phyloP scores from a whole-genome alignment of 2,888 invertebrate species.

The Tolmerus cingulatus region DNA sequence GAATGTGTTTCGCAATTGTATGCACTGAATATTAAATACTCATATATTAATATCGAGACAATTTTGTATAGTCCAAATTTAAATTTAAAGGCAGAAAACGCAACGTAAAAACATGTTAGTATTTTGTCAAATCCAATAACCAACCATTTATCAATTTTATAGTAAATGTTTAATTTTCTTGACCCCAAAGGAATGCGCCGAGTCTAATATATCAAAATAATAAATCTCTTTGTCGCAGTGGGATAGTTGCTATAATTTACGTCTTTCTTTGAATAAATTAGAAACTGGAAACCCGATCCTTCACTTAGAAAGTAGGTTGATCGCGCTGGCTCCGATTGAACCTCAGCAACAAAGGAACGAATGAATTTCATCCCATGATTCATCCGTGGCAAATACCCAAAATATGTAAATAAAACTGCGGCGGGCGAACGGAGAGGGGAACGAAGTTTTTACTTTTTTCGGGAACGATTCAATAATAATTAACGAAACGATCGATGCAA shows the following conservation, averaged over 20 bases:
- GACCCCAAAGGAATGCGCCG: too few species aligned
- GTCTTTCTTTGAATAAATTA: background rate
- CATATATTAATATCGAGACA: too few species aligned
- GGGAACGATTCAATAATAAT: background rate
- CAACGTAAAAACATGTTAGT: too few species aligned
- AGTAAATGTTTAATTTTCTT: too few species aligned
- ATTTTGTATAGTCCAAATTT: too few species aligned
- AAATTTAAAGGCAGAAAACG: too few species aligned
- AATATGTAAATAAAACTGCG: background rate
- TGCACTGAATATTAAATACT: too few species aligned
- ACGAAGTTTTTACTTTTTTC: background rate
- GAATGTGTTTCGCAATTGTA: too few species aligned
- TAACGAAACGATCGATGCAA: background rate
- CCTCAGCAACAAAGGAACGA: background rate
- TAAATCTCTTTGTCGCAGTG: background rate
- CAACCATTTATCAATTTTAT: too few species aligned
- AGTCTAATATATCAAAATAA: background rate
- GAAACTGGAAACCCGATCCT: background rate
- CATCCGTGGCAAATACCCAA: background rate
- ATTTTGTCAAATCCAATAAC: too few species aligned
- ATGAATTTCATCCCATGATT: background rate
- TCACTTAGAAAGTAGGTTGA: background rate
- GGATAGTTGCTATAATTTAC: background rate
- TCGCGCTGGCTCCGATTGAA: background rate
- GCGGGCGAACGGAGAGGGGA: background rate